These are phyloP conservation scores for Troilus luridus DNA, from an alignment of 2,888 invertebrate genomes.

Conservation along the genomic window DNA sequence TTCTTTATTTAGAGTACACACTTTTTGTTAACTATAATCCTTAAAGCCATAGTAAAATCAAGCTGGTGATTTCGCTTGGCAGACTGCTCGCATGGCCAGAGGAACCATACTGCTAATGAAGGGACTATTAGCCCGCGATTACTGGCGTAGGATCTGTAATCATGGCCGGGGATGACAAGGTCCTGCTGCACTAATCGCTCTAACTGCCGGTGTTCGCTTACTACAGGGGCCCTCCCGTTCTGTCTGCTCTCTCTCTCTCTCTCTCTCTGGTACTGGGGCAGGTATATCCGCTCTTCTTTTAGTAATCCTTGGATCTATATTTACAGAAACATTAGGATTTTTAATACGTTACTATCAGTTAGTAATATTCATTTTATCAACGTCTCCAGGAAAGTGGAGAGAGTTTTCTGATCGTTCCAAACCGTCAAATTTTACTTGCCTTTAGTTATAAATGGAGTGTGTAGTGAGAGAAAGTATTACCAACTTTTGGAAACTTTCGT, in stretches of 20 bases:
- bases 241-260: background rate
- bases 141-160: constrained; percentile 1
- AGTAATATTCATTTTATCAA: background rate
- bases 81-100: background rate
- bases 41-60: background rate
- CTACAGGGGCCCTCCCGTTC: background rate
- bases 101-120: constrained; percentile 16
- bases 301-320: background rate
- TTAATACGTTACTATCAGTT: background rate
- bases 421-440: background rate
- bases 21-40: background rate
- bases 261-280: background rate
- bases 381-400: background rate
- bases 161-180: constrained; percentile 26
- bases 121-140: constrained; percentile 8
- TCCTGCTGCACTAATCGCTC: constrained; percentile 4
- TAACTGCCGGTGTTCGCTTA: constrained; percentile 42
- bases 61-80: background rate
- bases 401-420: no score
- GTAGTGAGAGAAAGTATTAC: no score
- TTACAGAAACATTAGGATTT: background rate
- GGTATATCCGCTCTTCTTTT: background rate
- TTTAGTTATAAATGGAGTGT: no score
- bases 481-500: no score
- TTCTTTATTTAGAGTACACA: background rate